Percentiles rank a stretch among this genome's conserved stretches.
These are phyloP conservation scores for Chrysolina haemoptera DNA, from an alignment of 2,888 invertebrate species.

Conservation along the genomic window DNA sequence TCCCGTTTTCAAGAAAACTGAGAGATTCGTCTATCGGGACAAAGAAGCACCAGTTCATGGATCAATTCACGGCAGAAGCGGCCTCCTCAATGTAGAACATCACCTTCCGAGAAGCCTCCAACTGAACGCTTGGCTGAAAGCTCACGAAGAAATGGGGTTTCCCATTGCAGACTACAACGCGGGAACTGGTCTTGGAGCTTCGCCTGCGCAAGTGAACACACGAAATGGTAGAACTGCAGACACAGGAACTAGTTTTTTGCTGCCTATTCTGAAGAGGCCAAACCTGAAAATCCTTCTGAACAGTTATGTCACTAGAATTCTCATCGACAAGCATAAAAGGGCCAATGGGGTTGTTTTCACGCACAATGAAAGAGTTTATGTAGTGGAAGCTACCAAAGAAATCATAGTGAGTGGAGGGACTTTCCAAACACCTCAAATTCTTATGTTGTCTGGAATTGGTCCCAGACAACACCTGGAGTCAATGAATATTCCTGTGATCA, in stretches of 20 bases:
- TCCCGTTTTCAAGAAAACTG: slow-evolving; percentile 64
- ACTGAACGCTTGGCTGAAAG: slow-evolving; percentile 77
- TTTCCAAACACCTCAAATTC: slow-evolving; percentile 85
- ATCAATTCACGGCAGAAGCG: slow-evolving; percentile 39
- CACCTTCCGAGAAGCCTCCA: slow-evolving; percentile 55
- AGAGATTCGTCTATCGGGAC: slow-evolving; percentile 38
- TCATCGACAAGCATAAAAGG: slow-evolving; percentile 74
- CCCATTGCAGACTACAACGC: slow-evolving; percentile 48
- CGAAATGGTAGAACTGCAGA: slow-evolving; percentile 82
- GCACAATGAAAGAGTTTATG: slow-evolving; percentile 73
- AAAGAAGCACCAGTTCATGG: slow-evolving; percentile 30
- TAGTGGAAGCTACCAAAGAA: slow-evolving; percentile 77
- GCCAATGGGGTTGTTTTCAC: slow-evolving; percentile 79
- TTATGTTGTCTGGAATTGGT: slow-evolving; percentile 88
- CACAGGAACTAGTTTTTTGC: slow-evolving; percentile 82
- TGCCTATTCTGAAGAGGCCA: slow-evolving; percentile 75
- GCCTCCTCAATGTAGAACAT: slow-evolving; percentile 51
- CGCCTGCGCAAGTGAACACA: slow-evolving; percentile 78
- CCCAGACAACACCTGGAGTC: slow-evolving; percentile 75
- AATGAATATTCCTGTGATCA: slow-evolving; percentile 74
- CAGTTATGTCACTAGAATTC: slow-evolving; percentile 75
- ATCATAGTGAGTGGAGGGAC: slow-evolving; percentile 84
- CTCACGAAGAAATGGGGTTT: slow-evolving; percentile 78
- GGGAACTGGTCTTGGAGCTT: slow-evolving; percentile 73
- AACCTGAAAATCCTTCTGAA: slow-evolving; percentile 81